A percentile compares a stretch with the other conserved stretches of the same genome.
Evolutionary conservation across 92 coral and sea anemone species (phyloP).

Genomic region (Umimayanthus kanabou): DNA sequence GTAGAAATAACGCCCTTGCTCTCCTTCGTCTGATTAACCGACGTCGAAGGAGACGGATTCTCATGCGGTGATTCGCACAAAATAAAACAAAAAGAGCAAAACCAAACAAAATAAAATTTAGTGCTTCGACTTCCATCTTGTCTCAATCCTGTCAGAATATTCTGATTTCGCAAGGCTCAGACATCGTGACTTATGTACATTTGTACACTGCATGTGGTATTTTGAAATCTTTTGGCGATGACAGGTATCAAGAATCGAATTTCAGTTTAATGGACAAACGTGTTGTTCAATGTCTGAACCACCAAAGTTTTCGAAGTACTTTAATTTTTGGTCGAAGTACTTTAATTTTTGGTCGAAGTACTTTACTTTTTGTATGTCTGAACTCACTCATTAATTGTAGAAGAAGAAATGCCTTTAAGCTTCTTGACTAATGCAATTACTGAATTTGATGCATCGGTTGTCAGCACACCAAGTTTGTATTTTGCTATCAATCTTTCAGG

Average conservation of each 20-base stretch:
- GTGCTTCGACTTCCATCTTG: not conserved
- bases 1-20: not conserved
- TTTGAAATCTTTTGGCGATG: not conserved
- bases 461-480: conserved; percentile 37
- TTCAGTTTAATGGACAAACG: not conserved
- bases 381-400: not conserved
- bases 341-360: not conserved
- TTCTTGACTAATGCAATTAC: conserved; percentile 53
- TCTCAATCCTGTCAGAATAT: not conserved
- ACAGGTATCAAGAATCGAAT: not conserved
- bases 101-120: not conserved
- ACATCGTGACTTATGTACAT: too few relatives aligned
- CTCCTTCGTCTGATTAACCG: conserved; percentile 8
- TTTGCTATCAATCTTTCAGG: conserved; percentile 36
- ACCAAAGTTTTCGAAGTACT: not conserved
- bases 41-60: conserved; percentile 3
- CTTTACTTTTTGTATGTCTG: not conserved
- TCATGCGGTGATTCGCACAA: conserved; percentile 10
- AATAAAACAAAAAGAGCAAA: conserved; percentile 3
- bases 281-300: not conserved
- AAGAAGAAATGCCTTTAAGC: conserved; percentile 42
- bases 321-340: not conserved
- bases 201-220: not conserved
- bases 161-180: not conserved
- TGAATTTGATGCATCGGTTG: conserved; percentile 56